Base-by-base conservation (phyloP, 2,888 invertebrate genomes). In the Pterobdella sp. region DNA sequence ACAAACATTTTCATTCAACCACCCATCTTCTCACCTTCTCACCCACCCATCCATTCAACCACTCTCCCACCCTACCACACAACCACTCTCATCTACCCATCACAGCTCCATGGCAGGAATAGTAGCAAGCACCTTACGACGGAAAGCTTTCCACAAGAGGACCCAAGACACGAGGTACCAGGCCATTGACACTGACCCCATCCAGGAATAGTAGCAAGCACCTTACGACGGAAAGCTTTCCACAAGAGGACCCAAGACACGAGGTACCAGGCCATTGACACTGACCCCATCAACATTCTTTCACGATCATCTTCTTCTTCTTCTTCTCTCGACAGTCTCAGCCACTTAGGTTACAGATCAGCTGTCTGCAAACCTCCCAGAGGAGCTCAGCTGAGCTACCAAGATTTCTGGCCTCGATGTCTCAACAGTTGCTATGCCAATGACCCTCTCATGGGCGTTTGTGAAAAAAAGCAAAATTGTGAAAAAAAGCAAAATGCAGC, bases 101-200 rank as follows among this genome's bases (percentile, higher is more conserved):
- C 10, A 7, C 10, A 10, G 14, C 26, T 3, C 32, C 2, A 71
- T 71, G 71, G 71, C 71, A 7, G 71, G 71, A 7, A 71, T 71
- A 34, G 71, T 71, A 26, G 71, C 71, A 7, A 63, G 63, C 1
- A 71, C 71, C 0, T 36, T 71, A 1, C 60, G 71, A 0, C 10
- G 71, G 26, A 71, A 71, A 34, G 71, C 71, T 7, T 71, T 71
- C 71, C 71, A 71, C 26, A 71, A 71, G 35, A 56, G 34, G 31
- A 32, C 73, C 0, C 73, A 69, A 34, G 73, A 73, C 63, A 69
- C 73, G n/a, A 68, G 52, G 60, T 73, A 73, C 69, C 73, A 73
- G 49, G 73, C 73, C 7, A 73, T 73, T 63, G 71, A 71, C 26
- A 60, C 68, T 18, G 73, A 68, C 10, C 69, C 49, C 64, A 32